Evolutionary conservation across 2,797 vertebrate species (phyloP).

Genomic region (Chromobotia macracanthus): DNA sequence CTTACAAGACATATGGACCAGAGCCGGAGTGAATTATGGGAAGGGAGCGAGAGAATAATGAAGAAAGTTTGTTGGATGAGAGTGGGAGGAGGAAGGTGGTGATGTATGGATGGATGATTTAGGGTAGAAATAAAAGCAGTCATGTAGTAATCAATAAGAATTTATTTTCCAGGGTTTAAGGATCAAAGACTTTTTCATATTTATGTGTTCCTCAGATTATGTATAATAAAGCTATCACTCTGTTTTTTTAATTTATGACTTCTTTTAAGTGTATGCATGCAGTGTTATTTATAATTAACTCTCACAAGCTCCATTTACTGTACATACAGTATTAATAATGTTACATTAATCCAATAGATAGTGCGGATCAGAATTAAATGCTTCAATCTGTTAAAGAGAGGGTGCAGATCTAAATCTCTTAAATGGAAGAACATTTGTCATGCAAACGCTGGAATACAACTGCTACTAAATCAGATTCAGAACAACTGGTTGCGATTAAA

Average conservation of each 20-base stretch:
- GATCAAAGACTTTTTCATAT: not conserved
- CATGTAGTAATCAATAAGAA: conserved; percentile 22
- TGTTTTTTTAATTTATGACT: not conserved
- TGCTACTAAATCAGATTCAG: no score
- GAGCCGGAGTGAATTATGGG: conserved; percentile 40
- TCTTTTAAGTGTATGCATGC: not conserved
- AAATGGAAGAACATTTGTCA: no score
- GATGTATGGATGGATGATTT: conserved; percentile 3
- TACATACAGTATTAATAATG: no score
- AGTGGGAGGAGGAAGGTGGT: not conserved
- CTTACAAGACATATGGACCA: conserved; percentile 47
- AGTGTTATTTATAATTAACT: no score
- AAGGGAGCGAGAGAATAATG: conserved; percentile 18
- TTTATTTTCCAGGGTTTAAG: not conserved
- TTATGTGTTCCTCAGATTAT: not conserved
- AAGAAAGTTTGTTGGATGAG: not conserved
- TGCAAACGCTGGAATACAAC: no score
- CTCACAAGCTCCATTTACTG: no score
- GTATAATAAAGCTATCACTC: not conserved
- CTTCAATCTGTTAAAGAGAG: no score
- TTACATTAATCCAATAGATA: no score
- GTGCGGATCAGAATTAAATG: no score
- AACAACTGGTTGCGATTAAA: no score
- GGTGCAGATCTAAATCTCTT: no score
- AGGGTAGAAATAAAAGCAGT: conserved; percentile 1